Evolutionary conservation across 2,797 vertebrate genomes (phyloP).

Genomic region (Pantherophis alleghaniensis): DNA sequence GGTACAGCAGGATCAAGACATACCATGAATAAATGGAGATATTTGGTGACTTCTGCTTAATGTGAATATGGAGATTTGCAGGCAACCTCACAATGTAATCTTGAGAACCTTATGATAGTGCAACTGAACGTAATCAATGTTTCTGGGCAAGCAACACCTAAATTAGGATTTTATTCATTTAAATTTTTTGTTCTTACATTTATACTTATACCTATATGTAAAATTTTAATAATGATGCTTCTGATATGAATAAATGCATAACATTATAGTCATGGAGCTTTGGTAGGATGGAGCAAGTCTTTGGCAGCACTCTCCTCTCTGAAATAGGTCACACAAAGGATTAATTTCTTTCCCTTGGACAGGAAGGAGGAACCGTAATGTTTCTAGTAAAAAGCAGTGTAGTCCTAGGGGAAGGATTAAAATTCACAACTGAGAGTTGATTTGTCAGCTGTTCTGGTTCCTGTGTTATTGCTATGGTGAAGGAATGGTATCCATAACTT

Average conservation of each 20-base stretch:
- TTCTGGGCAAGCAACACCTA: neutral
- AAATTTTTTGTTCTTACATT: neutral
- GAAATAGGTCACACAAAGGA: neutral
- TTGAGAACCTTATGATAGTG: neutral
- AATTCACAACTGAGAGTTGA: neutral
- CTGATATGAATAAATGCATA: neutral
- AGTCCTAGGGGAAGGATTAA: neutral
- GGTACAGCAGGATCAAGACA: no score
- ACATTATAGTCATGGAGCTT: neutral
- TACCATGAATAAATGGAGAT: no score
- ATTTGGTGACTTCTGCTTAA: no score
- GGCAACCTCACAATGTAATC: neutral
- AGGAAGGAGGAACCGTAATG: neutral
- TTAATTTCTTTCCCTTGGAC: neutral
- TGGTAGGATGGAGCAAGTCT: neutral
- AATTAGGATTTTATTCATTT: neutral
- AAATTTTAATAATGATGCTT: neutral
- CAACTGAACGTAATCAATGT: neutral
- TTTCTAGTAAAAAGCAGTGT: neutral
- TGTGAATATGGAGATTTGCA: neutral
- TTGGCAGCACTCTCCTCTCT: neutral
- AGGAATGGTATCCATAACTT: neutral
- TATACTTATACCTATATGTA: neutral
- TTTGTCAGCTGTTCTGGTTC: neutral
- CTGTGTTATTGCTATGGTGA: neutral